phyloP scores from a whole-genome alignment of 2,113 vertebrate species.

The Danio rerio region GRCz12tu NC_133177.1:21374001-21374500 shows the following conservation, averaged over 20 bases:
- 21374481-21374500: too few relatives aligned
- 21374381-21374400: too few relatives aligned
- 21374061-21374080: neutral
- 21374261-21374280: neutral
- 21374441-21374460: too few relatives aligned
- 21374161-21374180: neutral
- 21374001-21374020: constrained; percentile 18
- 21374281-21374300: neutral
- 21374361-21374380: too few relatives aligned
- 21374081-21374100: neutral
- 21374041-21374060: constrained; percentile 22
- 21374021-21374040: neutral
- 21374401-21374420: too few relatives aligned
- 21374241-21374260: constrained; percentile 34
- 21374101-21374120: neutral
- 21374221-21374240: constrained; percentile 30
- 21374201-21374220: neutral
- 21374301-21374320: too few relatives aligned
- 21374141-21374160: neutral
- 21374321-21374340: too few relatives aligned
- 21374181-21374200: neutral
- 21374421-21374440: too few relatives aligned
- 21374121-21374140: neutral
- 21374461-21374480: too few relatives aligned
- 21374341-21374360: too few relatives aligned